Percentiles rank a stretch among this genome's conserved stretches.
Conservation (phyloP, 2,888 invertebrate species). For the Andrena praecox region DNA sequence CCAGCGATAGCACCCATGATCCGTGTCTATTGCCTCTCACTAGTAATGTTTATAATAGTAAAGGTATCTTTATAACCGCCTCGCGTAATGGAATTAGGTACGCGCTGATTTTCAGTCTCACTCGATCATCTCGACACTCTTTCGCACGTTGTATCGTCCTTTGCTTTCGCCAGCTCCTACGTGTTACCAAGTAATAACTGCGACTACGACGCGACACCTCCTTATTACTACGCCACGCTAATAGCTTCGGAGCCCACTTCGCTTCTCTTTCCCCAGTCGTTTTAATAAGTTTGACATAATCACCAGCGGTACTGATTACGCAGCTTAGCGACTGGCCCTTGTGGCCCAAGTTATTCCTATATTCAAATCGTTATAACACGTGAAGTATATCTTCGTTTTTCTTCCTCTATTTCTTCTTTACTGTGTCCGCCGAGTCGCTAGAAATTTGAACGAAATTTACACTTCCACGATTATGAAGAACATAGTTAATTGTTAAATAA, state of each 20-base stretch:
- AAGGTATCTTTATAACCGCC: conserved; percentile 74
- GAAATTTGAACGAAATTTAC: background rate
- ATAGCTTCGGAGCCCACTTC: conserved; percentile 58
- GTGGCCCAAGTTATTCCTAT: background rate
- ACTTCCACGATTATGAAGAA: too few species aligned
- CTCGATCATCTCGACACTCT: conserved; percentile 50
- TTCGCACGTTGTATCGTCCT: conserved; percentile 25
- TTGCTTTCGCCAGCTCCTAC: conserved; percentile 44
- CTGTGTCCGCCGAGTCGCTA: background rate
- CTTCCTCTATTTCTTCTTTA: background rate
- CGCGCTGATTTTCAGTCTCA: conserved; percentile 30
- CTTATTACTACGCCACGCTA: conserved; percentile 67
- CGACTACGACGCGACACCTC: conserved; percentile 64
- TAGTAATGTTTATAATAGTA: conserved; percentile 72
- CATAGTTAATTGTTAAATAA: background rate
- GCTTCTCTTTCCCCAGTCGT: conserved; percentile 36
- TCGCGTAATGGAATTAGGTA: conserved; percentile 77
- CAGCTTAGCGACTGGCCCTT: conserved; percentile 9
- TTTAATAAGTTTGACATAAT: conserved; percentile 65
- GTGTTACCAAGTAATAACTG: conserved; percentile 58
- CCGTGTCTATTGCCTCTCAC: conserved; percentile 69
- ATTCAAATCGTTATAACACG: conserved; percentile 7
- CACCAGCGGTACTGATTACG: conserved; percentile 41
- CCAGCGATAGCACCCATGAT: conserved; percentile 76
- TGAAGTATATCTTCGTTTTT: background rate